A percentile compares a stretch with the other conserved stretches of the same genome.
Conservation (phyloP, 2,797 vertebrate species). For the Lophius americanus region DNA sequence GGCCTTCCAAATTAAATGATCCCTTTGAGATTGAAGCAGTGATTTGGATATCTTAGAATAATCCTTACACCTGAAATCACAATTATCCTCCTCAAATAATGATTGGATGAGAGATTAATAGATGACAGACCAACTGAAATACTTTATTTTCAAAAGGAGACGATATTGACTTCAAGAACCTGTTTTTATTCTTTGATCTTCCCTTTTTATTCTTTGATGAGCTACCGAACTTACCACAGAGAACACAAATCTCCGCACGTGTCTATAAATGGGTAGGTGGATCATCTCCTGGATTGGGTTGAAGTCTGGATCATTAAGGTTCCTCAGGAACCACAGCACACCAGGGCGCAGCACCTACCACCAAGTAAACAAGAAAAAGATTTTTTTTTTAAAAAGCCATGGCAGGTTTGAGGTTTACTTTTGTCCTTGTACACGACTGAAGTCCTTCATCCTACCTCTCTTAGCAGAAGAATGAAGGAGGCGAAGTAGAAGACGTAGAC, state of each 20-base stretch:
- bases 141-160: no score
- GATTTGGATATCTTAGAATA: no score
- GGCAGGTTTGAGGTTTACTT: background rate
- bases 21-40: no score
- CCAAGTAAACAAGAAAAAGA: background rate
- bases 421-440: background rate
- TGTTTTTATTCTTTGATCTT: no score
- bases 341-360: conserved; percentile 93
- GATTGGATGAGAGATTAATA: no score
- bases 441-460: conserved; percentile 83
- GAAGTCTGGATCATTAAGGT: conserved; percentile 97
- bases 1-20: no score
- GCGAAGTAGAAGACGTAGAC: conserved; percentile 99
- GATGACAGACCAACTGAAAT: no score
- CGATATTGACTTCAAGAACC: no score
- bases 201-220: no score
- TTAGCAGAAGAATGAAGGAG: conserved; percentile 94
- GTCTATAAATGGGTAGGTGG: conserved; percentile 94
- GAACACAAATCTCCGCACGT: conserved; percentile 94
- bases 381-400: background rate
- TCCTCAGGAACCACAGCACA: conserved; percentile 97
- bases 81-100: no score
- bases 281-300: conserved; percentile 99
- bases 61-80: no score
- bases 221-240: conserved; percentile 89